phyloP scores from a whole-genome alignment of 2,113 vertebrate species.

The Puffinus mauretanicus region DNA sequence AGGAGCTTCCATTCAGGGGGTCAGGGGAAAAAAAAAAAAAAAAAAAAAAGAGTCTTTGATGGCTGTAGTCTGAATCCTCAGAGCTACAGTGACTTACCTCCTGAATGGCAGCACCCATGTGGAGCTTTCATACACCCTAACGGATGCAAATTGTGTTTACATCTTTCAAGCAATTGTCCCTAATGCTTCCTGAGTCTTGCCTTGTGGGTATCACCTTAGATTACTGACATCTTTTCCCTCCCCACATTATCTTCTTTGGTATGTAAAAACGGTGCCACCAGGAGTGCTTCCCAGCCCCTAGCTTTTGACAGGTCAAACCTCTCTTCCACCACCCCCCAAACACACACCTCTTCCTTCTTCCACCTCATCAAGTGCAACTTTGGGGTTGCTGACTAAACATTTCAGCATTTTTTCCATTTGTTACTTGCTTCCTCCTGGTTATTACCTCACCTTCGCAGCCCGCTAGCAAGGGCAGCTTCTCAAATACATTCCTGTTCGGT shows the following conservation, averaged over 20 bases:
- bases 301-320: neutral
- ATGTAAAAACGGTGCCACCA: neutral
- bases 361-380: neutral
- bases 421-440: neutral
- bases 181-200: neutral
- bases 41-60: neutral
- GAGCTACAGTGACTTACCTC: neutral
- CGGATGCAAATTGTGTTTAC: neutral
- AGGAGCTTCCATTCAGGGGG: neutral
- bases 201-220: neutral
- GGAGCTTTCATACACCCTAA: neutral
- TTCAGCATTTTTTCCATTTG: neutral
- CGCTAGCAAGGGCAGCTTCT: neutral
- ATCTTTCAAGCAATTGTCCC: neutral
- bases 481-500: accelerated
- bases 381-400: neutral
- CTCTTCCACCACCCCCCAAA: neutral
- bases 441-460: neutral
- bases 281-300: neutral
- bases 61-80: neutral
- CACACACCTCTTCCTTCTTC: neutral
- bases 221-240: neutral
- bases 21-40: neutral
- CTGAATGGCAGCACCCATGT: neutral
- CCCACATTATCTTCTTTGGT: neutral